Base-by-base conservation (phyloP, 2,113 vertebrate genomes). In the Erythrocercus mccallii region DNA sequence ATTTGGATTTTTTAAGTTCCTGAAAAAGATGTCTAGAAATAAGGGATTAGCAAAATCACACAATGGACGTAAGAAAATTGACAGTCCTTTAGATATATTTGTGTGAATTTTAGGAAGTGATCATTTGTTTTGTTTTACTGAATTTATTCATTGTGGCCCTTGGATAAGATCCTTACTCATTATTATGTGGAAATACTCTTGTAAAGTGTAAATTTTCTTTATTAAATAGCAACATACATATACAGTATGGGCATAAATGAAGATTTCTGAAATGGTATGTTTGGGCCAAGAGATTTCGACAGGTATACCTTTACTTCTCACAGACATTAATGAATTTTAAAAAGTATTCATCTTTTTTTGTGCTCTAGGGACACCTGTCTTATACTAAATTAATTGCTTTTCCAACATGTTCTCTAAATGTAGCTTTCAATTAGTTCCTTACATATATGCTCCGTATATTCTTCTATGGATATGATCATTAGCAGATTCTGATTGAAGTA, bases 341-440 rank as follows among this genome's bases (percentile, higher is more conserved):
- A 61, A 96, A 81, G 62, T 88, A 15, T 62, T 94, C 56, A 53
- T 91, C 58, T 81, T 81, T 95, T 83, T 93, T 44, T 95, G 87
- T 95, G 90, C 87, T 95, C 57, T 91, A 83, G 88, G 74, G 69
- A 94, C 40, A 82, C 57, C 38, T 88, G 24, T 85, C 78, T 93
- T 96, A 71, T 0, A 96, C 85, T 85, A 51, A 91, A 92, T 91
- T 11, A 89, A 76, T 94, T 95, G 92, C 92, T 96, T 97, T 92
- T 88, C 64, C 94, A 78, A 53, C 76, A 15, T 95, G 50, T 95
- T 95, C 77, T 80, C 70, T 87, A 94, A 42, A 42, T 54, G 50
- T 84, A 47, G 23, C 78, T 95, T 91, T 90, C 85, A 92, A 82
- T 95, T 91, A 84, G 71, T 90, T 96, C 68, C 48, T 96, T 94